Evolutionary conservation across 2,113 vertebrate species (phyloP), one percentile per base, ranked within the genome.

Genomic region (Clupea harengus): DNA sequence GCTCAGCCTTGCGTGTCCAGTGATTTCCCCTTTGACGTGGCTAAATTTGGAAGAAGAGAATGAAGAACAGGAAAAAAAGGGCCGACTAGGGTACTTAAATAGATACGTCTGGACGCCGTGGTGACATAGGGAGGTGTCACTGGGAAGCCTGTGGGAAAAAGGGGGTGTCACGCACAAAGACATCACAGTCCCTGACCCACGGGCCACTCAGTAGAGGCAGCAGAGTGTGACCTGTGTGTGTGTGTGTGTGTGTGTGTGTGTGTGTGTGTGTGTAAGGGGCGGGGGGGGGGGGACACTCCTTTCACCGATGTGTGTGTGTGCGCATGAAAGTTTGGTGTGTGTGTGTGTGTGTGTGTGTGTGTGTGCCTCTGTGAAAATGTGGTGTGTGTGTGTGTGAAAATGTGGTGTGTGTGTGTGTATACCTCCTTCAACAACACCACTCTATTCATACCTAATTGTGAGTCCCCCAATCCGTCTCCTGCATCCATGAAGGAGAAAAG

Each of bases 171-270:
- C 11, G 75, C 82, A 88, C 82, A 87, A 88, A 85, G 86, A 72
- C 81, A 64, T 83, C 50, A 83, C 85, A 84, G 81, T 85, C 44
- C 6, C 11, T 22, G 75, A n/a, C 67, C 44, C 80, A 45, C 17
- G 50, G 81, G 25, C 45, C 45, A 45, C 57, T 83, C 54, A 22
- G 64, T 83, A 86, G 47, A 80, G 45, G 80, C 88, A 82, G 72
- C 80, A 44, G 64, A 90, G 86, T 87, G 84, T 88, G 89, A 88
- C 86, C 82, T 44, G 54, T 22, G 52, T 60, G 54, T 60, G 54
- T 60, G 18, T 60, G 18, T 22, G 18, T 22, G 54, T 60, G 54
- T 17, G 52, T 54, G 52, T 25, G 28, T 52, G 28, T 82, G 67
- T 75, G 67, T 72, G n/a, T 72, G 64, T 28, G 64, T 47, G 46